A percentile compares a stretch with the other conserved stretches of the same genome.
Evolutionary conservation across 2,888 invertebrate species (phyloP).

Genomic region (Agonopterix heracliana): DNA sequence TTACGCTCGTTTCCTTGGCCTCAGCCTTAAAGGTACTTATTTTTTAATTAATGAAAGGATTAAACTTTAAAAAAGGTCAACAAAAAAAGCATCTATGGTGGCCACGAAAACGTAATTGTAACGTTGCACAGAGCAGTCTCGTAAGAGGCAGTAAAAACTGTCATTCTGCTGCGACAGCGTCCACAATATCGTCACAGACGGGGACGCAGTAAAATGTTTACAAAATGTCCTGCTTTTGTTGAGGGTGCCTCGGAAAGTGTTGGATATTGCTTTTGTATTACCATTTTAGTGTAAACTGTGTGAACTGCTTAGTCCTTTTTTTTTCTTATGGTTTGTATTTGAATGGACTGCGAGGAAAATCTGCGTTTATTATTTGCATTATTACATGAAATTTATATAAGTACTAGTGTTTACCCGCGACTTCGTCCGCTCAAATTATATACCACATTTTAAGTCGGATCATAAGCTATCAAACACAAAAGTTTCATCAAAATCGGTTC

Average conservation of each 20-base stretch:
- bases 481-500: too few relatives aligned
- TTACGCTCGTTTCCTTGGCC: too few relatives aligned
- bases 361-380: too few relatives aligned
- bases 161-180: slow-evolving; percentile 61
- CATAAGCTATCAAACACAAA: too few relatives aligned
- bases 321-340: too few relatives aligned
- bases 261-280: slow-evolving; percentile 62
- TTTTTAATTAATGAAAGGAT: background rate
- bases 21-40: too few relatives aligned
- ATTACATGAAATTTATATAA: too few relatives aligned
- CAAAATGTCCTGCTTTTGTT: slow-evolving; percentile 66
- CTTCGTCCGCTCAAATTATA: too few relatives aligned
- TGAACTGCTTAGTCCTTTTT: slow-evolving; percentile 14
- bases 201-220: slow-evolving; percentile 71
- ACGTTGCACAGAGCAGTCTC: slow-evolving; percentile 35
- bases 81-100: slow-evolving; percentile 26
- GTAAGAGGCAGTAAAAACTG: slow-evolving; percentile 64
- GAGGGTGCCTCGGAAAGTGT: slow-evolving; percentile 43
- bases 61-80: background rate
- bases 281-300: slow-evolving; percentile 45
- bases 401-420: too few relatives aligned
- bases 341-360: too few relatives aligned
- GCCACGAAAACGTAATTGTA: slow-evolving; percentile 27
- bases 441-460: too few relatives aligned
- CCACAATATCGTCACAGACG: slow-evolving; percentile 69